Evolutionary conservation across 2,797 vertebrate genomes (phyloP).

Genomic region (Falco berigora): DNA sequence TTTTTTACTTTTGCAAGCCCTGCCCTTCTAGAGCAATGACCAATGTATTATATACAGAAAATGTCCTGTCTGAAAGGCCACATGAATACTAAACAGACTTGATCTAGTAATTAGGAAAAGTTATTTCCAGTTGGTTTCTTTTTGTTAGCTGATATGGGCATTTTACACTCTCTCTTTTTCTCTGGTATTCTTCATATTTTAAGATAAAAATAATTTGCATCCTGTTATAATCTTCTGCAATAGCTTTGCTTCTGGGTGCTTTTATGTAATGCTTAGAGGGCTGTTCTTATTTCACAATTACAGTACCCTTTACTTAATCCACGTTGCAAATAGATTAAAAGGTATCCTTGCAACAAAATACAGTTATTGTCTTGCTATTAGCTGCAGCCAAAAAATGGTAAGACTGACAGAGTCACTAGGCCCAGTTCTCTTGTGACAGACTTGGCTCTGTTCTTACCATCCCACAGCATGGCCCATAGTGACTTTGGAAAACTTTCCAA

Average conservation of each 20-base stretch:
- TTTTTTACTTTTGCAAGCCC: constrained; percentile 16
- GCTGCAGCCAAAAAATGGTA: not conserved
- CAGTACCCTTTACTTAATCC: not conserved
- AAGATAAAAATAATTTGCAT: not conserved
- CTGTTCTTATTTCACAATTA: not conserved
- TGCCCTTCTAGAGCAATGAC: constrained; percentile 38
- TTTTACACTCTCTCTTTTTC: not conserved
- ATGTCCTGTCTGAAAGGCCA: constrained; percentile 27
- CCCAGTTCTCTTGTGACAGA: not conserved
- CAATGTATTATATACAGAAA: constrained; percentile 24
- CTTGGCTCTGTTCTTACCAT: not conserved
- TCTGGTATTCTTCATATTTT: not conserved
- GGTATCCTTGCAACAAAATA: not conserved
- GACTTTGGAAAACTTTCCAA: not conserved
- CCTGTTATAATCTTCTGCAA: not conserved
- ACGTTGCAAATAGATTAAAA: not conserved
- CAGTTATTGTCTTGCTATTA: not conserved
- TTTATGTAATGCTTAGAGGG: not conserved
- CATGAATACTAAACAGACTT: not conserved
- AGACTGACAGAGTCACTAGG: not conserved
- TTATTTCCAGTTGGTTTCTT: not conserved
- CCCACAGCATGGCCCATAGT: not conserved
- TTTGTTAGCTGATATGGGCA: not conserved
- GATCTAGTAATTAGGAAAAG: not conserved
- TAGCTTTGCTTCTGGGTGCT: not conserved